Evolutionary conservation across 1,140 invertebrate genomes (phyloP).

Genomic region (Lepeophtheirus salmonis): DNA sequence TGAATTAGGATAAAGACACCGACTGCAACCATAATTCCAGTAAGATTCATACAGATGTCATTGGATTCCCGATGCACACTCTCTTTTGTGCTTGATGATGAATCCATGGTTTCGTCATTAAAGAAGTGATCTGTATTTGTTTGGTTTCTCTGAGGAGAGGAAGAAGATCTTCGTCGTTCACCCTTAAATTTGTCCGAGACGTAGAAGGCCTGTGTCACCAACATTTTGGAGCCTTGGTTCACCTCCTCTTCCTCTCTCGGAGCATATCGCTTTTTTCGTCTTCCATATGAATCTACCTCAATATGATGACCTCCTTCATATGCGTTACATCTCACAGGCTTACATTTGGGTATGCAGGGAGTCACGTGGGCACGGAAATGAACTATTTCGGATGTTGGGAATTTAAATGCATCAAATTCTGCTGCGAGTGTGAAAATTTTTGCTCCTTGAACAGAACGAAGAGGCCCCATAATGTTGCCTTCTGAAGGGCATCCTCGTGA

Average conservation of each 20-base stretch:
- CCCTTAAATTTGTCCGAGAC: constrained; percentile 31
- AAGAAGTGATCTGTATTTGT: constrained; percentile 11
- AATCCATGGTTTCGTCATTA: constrained; percentile 4
- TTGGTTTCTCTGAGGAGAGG: constrained; percentile 1
- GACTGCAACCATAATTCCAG: constrained; percentile 24
- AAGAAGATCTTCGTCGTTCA: constrained; percentile 19
- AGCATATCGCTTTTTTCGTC: constrained; percentile 24
- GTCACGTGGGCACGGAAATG: constrained; percentile 37
- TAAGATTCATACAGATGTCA: constrained; percentile 24
- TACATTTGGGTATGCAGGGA: constrained; percentile 33
- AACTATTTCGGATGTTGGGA: constrained; percentile 35
- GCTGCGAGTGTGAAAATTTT: constrained; percentile 29
- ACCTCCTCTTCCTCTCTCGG: constrained; percentile 13
- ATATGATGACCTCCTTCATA: constrained; percentile 28
- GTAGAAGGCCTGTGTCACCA: constrained; percentile 30
- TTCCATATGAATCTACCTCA: constrained; percentile 29
- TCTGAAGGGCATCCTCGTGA: constrained; percentile 34
- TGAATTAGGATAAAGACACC: constrained; percentile 27
- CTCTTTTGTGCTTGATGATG: not conserved
- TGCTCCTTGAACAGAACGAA: constrained; percentile 25
- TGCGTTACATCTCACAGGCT: constrained; percentile 32
- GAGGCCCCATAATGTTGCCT: constrained; percentile 32
- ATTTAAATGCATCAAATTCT: constrained; percentile 38
- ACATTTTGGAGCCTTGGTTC: constrained; percentile 20
- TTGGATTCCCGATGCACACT: not conserved